phyloP scores from a whole-genome alignment of 2,113 vertebrate species.

The Sylvietta virens region DNA sequence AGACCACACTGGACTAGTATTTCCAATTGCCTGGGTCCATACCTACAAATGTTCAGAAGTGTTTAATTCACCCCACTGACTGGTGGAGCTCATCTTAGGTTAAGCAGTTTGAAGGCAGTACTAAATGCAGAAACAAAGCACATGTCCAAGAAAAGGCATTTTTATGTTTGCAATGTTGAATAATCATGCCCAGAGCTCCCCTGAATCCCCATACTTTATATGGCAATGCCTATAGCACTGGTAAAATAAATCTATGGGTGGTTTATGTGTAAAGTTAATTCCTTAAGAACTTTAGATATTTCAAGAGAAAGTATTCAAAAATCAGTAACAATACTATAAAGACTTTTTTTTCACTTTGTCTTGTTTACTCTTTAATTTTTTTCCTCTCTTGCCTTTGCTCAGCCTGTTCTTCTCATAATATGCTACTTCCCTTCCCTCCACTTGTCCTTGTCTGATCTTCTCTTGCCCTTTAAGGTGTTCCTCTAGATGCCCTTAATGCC shows the following conservation, averaged over 20 bases:
- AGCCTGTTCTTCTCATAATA: neutral
- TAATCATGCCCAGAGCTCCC: neutral
- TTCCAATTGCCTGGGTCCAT: neutral
- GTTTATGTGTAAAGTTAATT: neutral
- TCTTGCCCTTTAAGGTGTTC: neutral
- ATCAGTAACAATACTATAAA: neutral
- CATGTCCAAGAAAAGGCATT: neutral
- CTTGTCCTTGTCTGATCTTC: neutral
- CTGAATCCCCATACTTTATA: neutral
- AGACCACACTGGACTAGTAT: neutral
- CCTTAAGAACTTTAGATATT: neutral
- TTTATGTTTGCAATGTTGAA: neutral
- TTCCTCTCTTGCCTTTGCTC: neutral
- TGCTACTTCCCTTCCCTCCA: neutral
- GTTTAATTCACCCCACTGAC: neutral
- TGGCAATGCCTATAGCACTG: neutral
- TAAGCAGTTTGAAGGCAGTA: neutral
- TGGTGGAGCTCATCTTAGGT: neutral
- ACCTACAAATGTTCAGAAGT: neutral
- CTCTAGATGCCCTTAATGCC: neutral
- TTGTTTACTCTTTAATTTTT: neutral
- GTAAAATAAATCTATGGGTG: neutral
- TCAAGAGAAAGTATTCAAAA: neutral
- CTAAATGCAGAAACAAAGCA: neutral
- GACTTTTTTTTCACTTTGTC: neutral